Evolutionary conservation across 2,888 invertebrate genomes (phyloP).

Genomic region (Zootermopsis nevadensis): DNA sequence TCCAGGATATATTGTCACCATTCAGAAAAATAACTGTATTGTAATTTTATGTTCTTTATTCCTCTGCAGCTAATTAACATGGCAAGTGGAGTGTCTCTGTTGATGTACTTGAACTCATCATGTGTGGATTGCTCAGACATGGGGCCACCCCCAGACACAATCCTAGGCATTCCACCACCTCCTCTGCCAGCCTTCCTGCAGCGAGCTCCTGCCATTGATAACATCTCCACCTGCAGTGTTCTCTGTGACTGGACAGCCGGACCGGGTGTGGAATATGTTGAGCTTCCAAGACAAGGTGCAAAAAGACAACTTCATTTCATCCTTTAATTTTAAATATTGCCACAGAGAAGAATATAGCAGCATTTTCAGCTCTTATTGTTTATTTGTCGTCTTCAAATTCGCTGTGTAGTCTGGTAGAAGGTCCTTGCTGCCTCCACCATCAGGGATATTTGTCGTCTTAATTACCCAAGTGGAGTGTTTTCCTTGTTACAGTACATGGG

Average conservation of each 20-base stretch:
- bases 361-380: too few relatives aligned
- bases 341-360: too few relatives aligned
- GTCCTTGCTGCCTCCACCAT: too few relatives aligned
- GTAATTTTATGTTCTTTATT: neutral
- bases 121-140: slow-evolving; percentile 65
- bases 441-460: too few relatives aligned
- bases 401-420: too few relatives aligned
- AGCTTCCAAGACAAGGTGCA: slow-evolving; percentile 80
- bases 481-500: too few relatives aligned
- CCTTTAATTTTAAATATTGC: too few relatives aligned
- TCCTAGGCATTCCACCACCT: slow-evolving; percentile 86
- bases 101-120: slow-evolving; percentile 58
- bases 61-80: slow-evolving; percentile 11
- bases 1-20: too few relatives aligned
- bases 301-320: too few relatives aligned
- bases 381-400: too few relatives aligned
- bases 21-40: too few relatives aligned
- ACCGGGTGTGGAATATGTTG: slow-evolving; percentile 81
- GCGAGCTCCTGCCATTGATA: slow-evolving; percentile 59
- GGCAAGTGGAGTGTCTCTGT: slow-evolving; percentile 55
- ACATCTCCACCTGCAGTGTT: slow-evolving; percentile 56
- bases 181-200: slow-evolving; percentile 82
- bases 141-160: slow-evolving; percentile 84
- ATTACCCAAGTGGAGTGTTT: too few relatives aligned
- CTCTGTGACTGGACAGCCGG: slow-evolving; percentile 62